Evolutionary conservation across 2,797 vertebrate species (phyloP).

Genomic region (Sus cebifrons): DNA sequence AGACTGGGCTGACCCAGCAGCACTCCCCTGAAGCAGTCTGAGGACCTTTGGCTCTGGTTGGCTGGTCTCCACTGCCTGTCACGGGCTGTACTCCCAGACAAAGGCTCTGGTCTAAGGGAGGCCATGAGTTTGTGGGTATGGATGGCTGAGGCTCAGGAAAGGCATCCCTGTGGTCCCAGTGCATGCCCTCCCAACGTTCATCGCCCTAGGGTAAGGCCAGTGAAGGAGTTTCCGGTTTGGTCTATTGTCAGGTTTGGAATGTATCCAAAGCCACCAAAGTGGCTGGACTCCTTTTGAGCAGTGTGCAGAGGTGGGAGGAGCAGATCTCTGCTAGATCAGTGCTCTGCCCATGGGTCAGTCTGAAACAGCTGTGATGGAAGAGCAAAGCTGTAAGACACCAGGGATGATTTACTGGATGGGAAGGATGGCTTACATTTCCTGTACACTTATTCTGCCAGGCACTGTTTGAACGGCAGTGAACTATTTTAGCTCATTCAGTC

Average conservation of each 20-base stretch:
- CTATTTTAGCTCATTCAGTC: background rate
- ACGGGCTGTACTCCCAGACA: background rate
- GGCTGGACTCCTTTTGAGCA: background rate
- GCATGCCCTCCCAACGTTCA: background rate
- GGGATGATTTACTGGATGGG: background rate
- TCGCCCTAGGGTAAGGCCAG: background rate
- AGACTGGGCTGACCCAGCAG: background rate
- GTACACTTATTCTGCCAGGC: background rate
- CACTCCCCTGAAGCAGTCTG: background rate
- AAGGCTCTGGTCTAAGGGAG: constrained; percentile 23
- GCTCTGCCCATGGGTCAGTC: background rate
- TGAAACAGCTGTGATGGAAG: background rate
- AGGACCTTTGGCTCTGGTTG: background rate
- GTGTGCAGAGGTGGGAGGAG: background rate
- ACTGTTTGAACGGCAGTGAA: background rate
- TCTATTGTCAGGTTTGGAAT: background rate
- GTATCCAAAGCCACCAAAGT: background rate
- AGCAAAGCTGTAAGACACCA: background rate
- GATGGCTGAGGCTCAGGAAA: background rate
- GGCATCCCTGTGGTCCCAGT: background rate
- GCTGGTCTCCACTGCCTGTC: background rate
- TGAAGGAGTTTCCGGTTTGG: background rate
- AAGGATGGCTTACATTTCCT: background rate
- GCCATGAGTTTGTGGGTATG: background rate
- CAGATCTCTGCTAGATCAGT: background rate